Evolutionary conservation across 2,888 invertebrate genomes (phyloP), one percentile per base, ranked within the genome.

Genomic region (Linnaemya vulpina): DNA sequence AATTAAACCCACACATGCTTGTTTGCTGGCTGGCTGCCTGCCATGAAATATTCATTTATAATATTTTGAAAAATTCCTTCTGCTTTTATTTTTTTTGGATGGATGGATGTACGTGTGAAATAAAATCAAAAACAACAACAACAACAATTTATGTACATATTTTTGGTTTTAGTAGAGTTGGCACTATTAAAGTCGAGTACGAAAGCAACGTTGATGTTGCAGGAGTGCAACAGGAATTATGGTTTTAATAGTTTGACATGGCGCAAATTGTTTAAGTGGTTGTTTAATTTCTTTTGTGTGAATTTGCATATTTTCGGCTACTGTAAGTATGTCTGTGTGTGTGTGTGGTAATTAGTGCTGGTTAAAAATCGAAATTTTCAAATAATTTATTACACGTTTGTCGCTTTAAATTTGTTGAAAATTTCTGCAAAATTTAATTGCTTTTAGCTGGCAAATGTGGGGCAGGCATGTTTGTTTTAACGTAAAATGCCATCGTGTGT

Each of bases 201-300:
- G 25, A 22, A 58, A 58, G 53, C 10, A 58, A 38, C 35, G 46
- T 25, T 46, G 1, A 40, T 13, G 38, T 30, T 40, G 17, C 17
- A 53, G n/a, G 40, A 55, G 8, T 55, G 53, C 38, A n/a, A 51
- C n/a, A 74, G 43, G n/a, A 17, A 11, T n/a, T 55, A 43, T 38
- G n/a, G 25, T 67, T 81, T 53, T 60, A 74, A 68, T 74, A 80
- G 74, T 74, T 74, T 74, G 74, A 74, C 80, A 67, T 40, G 63
- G 10, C 30, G 49, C 70, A 82, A 76, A 82, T 82, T 82, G 70
- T 71, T 76, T 82, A 76, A 76, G 63, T 82, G 70, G 53, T 82
- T 76, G 53, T 62, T 68, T 43, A 60, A 63, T 79, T 78, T 62
- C 63, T 55, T 53, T 77, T 51, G 40, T 60, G 60, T 68, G 49